Conservation (phyloP, 2,113 vertebrate genomes). For the Peromyscus maniculatus region DNA sequence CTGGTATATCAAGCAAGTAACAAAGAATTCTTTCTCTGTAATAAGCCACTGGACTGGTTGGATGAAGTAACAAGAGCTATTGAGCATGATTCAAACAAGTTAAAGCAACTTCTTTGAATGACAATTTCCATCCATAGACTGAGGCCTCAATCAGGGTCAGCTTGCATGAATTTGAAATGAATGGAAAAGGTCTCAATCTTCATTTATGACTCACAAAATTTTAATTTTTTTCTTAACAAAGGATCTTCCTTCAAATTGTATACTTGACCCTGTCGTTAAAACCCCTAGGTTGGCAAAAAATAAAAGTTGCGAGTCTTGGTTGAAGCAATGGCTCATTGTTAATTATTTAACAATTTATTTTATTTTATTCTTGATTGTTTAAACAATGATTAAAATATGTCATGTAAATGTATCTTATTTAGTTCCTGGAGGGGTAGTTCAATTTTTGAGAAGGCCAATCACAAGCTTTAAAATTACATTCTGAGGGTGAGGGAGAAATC, state of each 20-base stretch:
- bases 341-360: background rate
- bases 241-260: background rate
- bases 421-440: background rate
- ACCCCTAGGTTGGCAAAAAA: slow-evolving; percentile 8
- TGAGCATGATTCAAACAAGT: background rate
- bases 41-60: background rate
- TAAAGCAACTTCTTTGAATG: background rate
- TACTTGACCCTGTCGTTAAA: background rate
- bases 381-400: background rate
- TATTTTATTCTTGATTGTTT: background rate
- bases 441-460: background rate
- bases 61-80: background rate
- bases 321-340: background rate
- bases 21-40: background rate
- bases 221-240: background rate
- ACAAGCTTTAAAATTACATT: background rate
- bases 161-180: background rate
- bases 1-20: background rate
- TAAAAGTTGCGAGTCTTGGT: background rate
- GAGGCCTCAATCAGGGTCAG: background rate
- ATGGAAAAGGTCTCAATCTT: background rate
- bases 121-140: background rate
- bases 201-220: background rate
- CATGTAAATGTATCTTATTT: background rate
- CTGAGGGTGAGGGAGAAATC: background rate